Percentiles rank a stretch among this genome's conserved stretches.
These are phyloP conservation scores for Heliconius melpomene DNA, from an alignment of 1,140 invertebrate genomes.

Conservation along the genomic window DNA sequence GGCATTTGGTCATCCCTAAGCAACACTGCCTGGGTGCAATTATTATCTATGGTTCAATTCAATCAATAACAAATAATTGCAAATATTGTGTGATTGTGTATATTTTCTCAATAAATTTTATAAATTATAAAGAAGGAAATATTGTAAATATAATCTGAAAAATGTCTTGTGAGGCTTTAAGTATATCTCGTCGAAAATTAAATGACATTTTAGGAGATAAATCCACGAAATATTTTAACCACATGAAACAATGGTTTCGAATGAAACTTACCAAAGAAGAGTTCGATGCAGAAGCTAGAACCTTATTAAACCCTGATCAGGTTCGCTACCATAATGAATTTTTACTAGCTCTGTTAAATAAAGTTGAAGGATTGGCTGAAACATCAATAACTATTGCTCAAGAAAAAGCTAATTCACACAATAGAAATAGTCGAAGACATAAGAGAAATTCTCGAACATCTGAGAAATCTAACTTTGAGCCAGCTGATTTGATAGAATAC, in stretches of 20 bases:
- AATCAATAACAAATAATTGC: background rate
- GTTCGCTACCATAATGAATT: conserved; percentile 92
- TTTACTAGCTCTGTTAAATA: conserved; percentile 89
- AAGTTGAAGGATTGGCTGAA: conserved; percentile 84
- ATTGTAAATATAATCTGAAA: conserved; percentile 16
- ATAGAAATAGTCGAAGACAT: conserved; percentile 80
- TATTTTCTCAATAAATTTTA: background rate
- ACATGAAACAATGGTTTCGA: conserved; percentile 88
- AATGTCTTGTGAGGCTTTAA: conserved; percentile 72
- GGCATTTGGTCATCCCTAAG: too few relatives aligned
- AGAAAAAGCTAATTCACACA: conserved; percentile 78
- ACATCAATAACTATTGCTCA: conserved; percentile 81
- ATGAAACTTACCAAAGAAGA: conserved; percentile 90
- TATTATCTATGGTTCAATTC: background rate
- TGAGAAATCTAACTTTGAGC: conserved; percentile 79
- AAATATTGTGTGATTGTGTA: background rate
- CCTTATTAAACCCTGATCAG: conserved; percentile 85
- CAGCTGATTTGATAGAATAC: conserved; percentile 81
- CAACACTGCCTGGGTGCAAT: background rate
- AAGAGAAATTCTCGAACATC: conserved; percentile 83
- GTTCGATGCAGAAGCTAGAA: conserved; percentile 88
- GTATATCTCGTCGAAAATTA: conserved; percentile 82
- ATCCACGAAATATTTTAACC: conserved; percentile 84
- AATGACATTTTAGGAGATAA: conserved; percentile 84
- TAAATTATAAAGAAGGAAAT: background rate